Evolutionary conservation across 2,797 vertebrate species (phyloP).

Genomic region (Hyperoplus lanceolatus): DNA sequence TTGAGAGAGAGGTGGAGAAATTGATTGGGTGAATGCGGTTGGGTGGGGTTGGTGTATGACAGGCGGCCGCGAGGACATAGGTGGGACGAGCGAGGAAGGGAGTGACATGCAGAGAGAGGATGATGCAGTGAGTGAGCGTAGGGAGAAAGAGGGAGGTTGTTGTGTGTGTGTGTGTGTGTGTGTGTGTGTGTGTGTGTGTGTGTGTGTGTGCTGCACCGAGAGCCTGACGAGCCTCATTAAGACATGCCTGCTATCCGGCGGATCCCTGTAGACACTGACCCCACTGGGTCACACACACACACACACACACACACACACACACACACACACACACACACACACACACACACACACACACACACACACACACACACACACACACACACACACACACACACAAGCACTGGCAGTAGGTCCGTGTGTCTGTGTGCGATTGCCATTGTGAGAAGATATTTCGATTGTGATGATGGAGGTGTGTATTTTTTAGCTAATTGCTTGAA

Average conservation of each 20-base stretch:
- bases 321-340: constrained; percentile 24
- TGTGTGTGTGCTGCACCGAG: constrained; percentile 37
- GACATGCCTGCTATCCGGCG: constrained; percentile 66
- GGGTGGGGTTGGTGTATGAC: constrained; percentile 34
- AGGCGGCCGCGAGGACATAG: constrained; percentile 22
- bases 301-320: neutral
- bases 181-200: constrained; percentile 31
- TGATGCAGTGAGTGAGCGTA: constrained; percentile 27
- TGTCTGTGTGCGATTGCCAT: neutral
- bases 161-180: constrained; percentile 33
- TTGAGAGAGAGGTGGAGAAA: constrained; percentile 43
- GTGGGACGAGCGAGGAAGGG: constrained; percentile 16
- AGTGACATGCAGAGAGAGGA: constrained; percentile 22
- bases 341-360: neutral
- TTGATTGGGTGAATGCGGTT: constrained; percentile 48
- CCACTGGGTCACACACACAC: constrained; percentile 57
- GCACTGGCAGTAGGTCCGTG: constrained; percentile 5
- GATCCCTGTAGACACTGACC: constrained; percentile 74
- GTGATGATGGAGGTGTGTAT: constrained; percentile 29
- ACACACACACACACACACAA: neutral
- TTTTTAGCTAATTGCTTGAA: constrained; percentile 39
- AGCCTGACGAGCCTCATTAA: constrained; percentile 80
- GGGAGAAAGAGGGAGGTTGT: constrained; percentile 28
- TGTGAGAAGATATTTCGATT: constrained; percentile 5
- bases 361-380: neutral